phyloP scores from a whole-genome alignment of 2,113 vertebrate species.

The Petroica traversi region DNA sequence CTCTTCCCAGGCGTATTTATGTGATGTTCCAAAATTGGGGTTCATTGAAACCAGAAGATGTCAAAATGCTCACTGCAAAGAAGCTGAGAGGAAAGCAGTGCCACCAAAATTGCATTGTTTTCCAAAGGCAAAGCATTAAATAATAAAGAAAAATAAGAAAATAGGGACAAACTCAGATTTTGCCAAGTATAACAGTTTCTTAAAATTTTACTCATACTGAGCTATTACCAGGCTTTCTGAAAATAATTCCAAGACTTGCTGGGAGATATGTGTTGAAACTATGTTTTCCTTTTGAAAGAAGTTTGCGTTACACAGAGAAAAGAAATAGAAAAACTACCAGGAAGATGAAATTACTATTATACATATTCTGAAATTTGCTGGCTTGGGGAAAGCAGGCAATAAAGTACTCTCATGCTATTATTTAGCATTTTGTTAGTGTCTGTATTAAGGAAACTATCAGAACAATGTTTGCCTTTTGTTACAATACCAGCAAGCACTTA shows the following conservation, averaged over 20 bases:
- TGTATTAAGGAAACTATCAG: neutral
- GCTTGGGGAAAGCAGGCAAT: neutral
- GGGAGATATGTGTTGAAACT: neutral
- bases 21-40: neutral
- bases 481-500: neutral
- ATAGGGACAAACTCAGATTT: neutral
- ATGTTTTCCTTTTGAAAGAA: neutral
- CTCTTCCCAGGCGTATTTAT: neutral
- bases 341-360: neutral
- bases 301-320: neutral
- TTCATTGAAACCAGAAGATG: neutral
- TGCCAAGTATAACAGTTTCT: neutral
- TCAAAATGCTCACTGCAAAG: fast-evolving
- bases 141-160: neutral
- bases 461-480: neutral
- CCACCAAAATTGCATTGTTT: neutral
- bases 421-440: neutral
- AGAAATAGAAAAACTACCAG: neutral
- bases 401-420: neutral
- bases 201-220: neutral
- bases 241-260: neutral
- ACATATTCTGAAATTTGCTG: neutral
- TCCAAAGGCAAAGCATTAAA: neutral
- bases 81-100: neutral
- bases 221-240: neutral